phyloP scores from a whole-genome alignment of 2,113 vertebrate genomes.

The Eublepharis macularius region DNA sequence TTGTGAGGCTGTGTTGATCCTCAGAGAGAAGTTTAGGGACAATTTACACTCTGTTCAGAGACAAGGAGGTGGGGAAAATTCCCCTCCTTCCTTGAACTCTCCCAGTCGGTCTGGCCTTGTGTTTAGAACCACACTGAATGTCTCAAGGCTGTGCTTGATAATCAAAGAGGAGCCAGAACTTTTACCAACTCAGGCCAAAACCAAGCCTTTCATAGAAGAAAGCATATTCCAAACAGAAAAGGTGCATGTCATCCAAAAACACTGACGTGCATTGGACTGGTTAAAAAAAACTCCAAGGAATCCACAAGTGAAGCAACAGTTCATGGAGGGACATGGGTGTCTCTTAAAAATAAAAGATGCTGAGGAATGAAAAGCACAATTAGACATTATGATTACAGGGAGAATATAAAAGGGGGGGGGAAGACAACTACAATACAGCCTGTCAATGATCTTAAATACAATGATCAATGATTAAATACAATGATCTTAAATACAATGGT shows the following conservation, averaged over 20 bases:
- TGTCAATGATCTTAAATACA: not conserved
- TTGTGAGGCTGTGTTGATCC: too few relatives aligned
- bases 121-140: not conserved
- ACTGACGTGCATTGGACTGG: not conserved
- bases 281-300: not conserved
- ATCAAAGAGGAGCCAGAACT: not conserved
- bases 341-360: not conserved
- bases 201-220: fast-evolving
- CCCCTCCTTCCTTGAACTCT: too few relatives aligned
- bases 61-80: too few relatives aligned
- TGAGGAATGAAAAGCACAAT: not conserved
- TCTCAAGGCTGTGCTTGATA: too few relatives aligned
- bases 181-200: fast-evolving
- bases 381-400: not conserved
- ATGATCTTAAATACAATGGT: too few relatives aligned
- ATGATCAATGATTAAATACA: too few relatives aligned
- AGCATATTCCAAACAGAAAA: too few relatives aligned
- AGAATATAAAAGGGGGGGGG: not conserved
- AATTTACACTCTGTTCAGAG: too few relatives aligned
- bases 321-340: not conserved
- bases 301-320: not conserved
- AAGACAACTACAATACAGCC: not conserved
- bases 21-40: too few relatives aligned
- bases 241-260: too few relatives aligned
- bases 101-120: too few relatives aligned